A percentile compares a stretch with the other conserved stretches of the same genome.
phyloP scores from a whole-genome alignment of 2,113 vertebrate species.

The Rhea pennata region DNA sequence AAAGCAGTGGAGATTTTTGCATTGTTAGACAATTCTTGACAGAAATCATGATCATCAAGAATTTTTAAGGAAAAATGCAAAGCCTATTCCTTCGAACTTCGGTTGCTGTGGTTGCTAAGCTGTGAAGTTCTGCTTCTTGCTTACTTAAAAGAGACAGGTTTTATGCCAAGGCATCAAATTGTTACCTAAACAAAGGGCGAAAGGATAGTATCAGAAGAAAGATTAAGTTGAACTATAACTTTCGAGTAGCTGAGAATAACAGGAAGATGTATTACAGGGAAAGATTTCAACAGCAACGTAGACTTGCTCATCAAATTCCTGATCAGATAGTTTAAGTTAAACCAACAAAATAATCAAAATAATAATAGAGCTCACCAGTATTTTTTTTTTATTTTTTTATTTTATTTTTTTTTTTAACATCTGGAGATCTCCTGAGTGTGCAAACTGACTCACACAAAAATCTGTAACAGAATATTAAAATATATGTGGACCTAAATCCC shows the following conservation, averaged over 20 bases:
- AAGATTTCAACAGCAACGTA: background rate
- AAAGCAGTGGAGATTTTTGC: background rate
- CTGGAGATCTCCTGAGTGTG: background rate
- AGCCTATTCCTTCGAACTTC: background rate
- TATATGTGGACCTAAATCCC: background rate
- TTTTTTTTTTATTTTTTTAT: background rate
- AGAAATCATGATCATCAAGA: background rate
- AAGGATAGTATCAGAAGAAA: background rate
- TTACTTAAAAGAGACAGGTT: background rate
- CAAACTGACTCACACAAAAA: background rate
- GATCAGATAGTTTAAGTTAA: background rate
- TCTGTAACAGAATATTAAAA: background rate
- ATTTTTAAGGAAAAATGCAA: background rate
- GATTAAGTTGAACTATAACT: background rate
- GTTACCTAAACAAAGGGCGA: background rate
- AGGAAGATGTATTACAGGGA: background rate
- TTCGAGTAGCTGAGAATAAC: background rate
- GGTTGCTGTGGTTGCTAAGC: background rate
- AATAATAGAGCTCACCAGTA: background rate
- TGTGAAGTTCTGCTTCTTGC: background rate
- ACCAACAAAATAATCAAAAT: background rate
- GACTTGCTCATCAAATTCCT: rapidly evolving
- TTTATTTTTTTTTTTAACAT: background rate
- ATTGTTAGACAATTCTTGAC: background rate
- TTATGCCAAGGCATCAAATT: background rate